These are phyloP conservation scores for Heliconius charithonia DNA, from an alignment of 2,888 invertebrate genomes.

Conservation along the genomic window DNA sequence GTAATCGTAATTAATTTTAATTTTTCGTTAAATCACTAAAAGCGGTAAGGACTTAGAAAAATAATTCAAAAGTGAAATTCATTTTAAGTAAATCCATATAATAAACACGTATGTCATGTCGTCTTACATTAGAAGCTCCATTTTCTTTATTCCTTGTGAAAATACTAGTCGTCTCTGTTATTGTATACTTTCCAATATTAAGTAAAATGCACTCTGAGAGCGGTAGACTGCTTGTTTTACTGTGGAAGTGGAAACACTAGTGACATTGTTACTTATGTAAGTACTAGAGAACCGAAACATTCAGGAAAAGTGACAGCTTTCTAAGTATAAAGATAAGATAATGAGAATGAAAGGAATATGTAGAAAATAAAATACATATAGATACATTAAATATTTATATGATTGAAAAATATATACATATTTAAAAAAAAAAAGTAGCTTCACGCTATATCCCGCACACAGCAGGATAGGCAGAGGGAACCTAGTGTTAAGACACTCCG, in stretches of 20 bases:
- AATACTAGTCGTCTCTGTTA: conserved; percentile 29
- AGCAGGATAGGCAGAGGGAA: too few species aligned
- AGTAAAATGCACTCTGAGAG: conserved; percentile 38
- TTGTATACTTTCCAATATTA: conserved; percentile 36
- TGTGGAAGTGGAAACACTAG: conserved; percentile 32
- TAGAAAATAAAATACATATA: too few species aligned
- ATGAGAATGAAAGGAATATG: neutral
- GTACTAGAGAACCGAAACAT: conserved; percentile 31
- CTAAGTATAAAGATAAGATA: neutral
- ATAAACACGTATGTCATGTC: neutral
- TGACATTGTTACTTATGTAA: conserved; percentile 36
- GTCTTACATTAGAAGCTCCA: neutral
- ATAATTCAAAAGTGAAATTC: neutral
- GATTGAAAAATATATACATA: too few species aligned
- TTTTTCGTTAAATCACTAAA: neutral
- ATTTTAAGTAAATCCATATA: conserved; percentile 1
- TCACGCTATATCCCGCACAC: too few species aligned
- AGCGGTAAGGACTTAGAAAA: neutral
- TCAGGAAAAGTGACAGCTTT: conserved; percentile 18
- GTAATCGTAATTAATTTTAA: neutral
- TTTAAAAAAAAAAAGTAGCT: neutral
- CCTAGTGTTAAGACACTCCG: too few species aligned
- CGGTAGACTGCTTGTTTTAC: conserved; percentile 31
- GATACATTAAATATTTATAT: too few species aligned
- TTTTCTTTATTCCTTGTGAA: conserved; percentile 24